A percentile compares a stretch with the other conserved stretches of the same genome.
These are phyloP conservation scores for Cottoperca gobio DNA, from an alignment of 2,797 vertebrate genomes.

Conservation along the genomic window DNA sequence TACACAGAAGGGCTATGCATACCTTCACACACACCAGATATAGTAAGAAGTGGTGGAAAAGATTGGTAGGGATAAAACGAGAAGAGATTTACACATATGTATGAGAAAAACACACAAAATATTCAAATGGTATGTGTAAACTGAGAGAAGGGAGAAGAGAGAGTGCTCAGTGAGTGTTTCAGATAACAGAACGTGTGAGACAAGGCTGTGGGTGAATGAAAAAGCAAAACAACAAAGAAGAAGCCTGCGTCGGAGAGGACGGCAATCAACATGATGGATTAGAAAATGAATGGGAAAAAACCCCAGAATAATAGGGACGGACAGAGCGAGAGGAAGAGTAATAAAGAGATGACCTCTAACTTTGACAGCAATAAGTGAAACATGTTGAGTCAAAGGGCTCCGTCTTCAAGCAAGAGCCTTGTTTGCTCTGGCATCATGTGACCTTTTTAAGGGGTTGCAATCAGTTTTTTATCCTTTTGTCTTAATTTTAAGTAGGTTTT, in stretches of 20 bases:
- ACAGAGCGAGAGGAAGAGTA: neutral
- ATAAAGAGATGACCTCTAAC: slow-evolving; percentile 6
- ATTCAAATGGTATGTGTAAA: slow-evolving; percentile 7
- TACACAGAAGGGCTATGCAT: neutral
- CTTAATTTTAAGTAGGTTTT: neutral
- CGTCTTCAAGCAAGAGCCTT: neutral
- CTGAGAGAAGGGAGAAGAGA: neutral
- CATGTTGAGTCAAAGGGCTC: neutral
- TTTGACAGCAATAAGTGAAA: slow-evolving; percentile 9
- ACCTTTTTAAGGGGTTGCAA: neutral
- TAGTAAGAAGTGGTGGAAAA: neutral
- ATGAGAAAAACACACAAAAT: slow-evolving; percentile 15
- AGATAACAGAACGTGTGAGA: slow-evolving; percentile 17
- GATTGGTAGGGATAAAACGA: neutral
- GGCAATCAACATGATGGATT: slow-evolving; percentile 32
- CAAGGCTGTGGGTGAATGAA: slow-evolving; percentile 23
- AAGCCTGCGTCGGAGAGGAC: slow-evolving; percentile 20
- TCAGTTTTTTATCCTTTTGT: neutral
- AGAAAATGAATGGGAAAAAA: neutral
- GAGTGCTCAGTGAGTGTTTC: slow-evolving; percentile 4
- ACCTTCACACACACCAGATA: slow-evolving; percentile 11
- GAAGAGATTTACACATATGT: neutral
- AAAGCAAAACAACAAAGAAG: slow-evolving; percentile 7
- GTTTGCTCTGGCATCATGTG: neutral
- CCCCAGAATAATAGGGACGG: neutral